phyloP scores from a whole-genome alignment of 2,888 invertebrate species.

The Drosophila antonietae region DNA sequence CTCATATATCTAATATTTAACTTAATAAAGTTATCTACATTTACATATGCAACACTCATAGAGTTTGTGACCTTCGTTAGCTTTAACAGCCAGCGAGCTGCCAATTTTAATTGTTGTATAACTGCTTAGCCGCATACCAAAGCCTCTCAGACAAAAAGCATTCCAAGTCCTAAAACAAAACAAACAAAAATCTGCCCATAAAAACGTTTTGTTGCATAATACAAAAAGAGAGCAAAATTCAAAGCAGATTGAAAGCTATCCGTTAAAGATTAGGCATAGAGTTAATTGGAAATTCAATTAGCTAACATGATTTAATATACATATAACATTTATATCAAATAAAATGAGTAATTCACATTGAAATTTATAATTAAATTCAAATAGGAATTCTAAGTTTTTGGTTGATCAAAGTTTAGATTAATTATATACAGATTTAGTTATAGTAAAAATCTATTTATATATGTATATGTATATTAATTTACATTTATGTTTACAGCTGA shows the following conservation, averaged over 20 bases:
- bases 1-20: not conserved
- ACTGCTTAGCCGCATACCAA: constrained; percentile 16
- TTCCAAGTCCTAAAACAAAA: constrained; percentile 25
- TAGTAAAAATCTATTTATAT: not conserved
- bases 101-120: constrained; percentile 23
- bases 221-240: constrained; percentile 5
- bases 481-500: constrained; percentile 45
- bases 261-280: not conserved
- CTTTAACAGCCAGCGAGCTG: not conserved
- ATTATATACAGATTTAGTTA: not conserved
- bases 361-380: not conserved
- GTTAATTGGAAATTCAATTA: not conserved
- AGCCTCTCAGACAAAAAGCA: constrained; percentile 16
- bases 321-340: not conserved
- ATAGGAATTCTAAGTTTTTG: not conserved
- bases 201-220: constrained; percentile 32
- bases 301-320: not conserved
- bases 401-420: not conserved
- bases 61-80: constrained; percentile 21
- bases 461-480: not conserved
- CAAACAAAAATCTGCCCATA: constrained; percentile 5
- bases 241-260: not conserved
- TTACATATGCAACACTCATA: not conserved
- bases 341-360: no score
- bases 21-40: not conserved